Conservation (phyloP, 2,113 vertebrate species). For the Ptyas mucosa region DNA sequence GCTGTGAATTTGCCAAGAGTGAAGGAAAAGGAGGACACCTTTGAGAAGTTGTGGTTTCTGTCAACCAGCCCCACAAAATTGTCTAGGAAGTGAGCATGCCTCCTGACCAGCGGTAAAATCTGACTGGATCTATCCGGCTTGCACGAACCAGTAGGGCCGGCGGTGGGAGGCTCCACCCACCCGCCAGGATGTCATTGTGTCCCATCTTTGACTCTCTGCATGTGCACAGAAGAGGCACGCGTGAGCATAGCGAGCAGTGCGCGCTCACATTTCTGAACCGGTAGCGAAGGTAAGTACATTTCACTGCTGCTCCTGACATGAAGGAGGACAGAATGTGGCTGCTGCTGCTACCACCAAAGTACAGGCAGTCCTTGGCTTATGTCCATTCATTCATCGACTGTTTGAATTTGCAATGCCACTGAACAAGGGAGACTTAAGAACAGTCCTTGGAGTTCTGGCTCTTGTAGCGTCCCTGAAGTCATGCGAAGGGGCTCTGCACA, state of each 20-base stretch:
- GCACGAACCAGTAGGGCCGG: no score
- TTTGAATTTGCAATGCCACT: background rate
- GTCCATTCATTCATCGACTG: background rate
- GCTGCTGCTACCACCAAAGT: background rate
- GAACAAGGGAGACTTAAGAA: background rate
- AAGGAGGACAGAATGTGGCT: background rate
- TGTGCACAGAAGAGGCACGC: no score
- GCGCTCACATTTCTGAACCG: no score
- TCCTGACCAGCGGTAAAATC: background rate
- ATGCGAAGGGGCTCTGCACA: background rate
- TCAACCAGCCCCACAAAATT: background rate
- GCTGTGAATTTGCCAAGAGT: background rate
- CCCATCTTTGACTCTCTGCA: no score
- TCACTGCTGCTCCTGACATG: background rate
- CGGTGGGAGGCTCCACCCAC: no score
- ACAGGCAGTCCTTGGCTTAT: background rate
- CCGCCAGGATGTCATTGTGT: no score
- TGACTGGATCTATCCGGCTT: no score
- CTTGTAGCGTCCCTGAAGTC: background rate
- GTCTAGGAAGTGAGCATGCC: background rate
- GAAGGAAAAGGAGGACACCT: background rate
- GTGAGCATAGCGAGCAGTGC: no score
- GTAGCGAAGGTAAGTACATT: no score
- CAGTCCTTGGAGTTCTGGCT: background rate
- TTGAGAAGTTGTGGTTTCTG: background rate